Base-by-base conservation (phyloP, 2,797 vertebrate species). In the Corythornis leucogaster region DNA sequence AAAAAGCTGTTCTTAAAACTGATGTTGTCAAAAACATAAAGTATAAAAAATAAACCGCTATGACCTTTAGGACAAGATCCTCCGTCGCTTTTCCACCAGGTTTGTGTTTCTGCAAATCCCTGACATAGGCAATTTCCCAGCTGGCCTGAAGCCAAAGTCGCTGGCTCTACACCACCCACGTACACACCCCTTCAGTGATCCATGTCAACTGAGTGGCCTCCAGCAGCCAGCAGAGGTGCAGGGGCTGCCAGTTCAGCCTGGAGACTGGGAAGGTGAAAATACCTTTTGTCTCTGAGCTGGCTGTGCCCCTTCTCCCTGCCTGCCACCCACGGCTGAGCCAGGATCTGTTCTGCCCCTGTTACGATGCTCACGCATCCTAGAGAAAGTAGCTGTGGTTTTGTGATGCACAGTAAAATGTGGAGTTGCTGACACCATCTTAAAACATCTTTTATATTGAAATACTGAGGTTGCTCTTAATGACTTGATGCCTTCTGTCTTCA, bases 81-180 rank as follows among this genome's bases (percentile, higher is more conserved):
- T 89, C 89, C 8, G 1, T 87, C 77, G 84, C 68, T 91, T 50
- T 86, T 92, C 67, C 68, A 92, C 61, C 68, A 12, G 8, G 61
- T 75, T 53, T 66, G 64, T 82, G 66, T 83, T 89, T 83, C 87
- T 94, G 69, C 76, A 95, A 90, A 90, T 78, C 88, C 86, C 89
- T 94, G 91, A 94, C 86, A 53, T 59, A 48, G 55, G 88, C 94
- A 87, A 28, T 94, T 95, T 95, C 86, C 82, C 84, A 43, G 69
- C 82, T 94, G 92, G 93, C 92, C 66, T 3, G 3, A 8, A 66
- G 90, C 90, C 93, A 94, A 73, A 11, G 70, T 69, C 4, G 8
- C 85, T 87, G 87, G 86, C 85, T 91, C 66, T 12, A 4, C 90
- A 93, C 91, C 83, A 91, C 91, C 85, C 79, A 62, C 59, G 5